Evolutionary conservation across 2,113 vertebrate species (phyloP).

Genomic region (Gobius niger): DNA sequence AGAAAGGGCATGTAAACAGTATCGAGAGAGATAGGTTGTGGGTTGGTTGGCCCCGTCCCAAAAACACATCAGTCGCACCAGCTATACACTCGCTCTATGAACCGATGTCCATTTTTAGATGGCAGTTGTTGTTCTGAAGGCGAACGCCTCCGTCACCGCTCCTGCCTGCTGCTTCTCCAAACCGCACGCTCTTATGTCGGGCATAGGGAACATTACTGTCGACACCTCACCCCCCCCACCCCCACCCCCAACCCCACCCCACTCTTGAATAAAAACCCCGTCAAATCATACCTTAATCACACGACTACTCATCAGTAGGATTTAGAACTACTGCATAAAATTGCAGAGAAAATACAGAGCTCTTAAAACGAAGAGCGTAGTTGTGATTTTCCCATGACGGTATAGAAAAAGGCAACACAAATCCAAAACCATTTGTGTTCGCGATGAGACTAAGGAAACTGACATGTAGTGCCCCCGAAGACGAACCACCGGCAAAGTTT

Average conservation of each 20-base stretch:
- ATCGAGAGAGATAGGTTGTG: too few relatives aligned
- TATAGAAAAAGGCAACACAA: constrained; percentile 45
- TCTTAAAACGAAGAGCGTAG: constrained; percentile 44
- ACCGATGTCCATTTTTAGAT: too few relatives aligned
- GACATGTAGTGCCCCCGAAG: not conserved
- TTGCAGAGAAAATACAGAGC: constrained; percentile 37
- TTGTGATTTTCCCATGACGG: constrained; percentile 13
- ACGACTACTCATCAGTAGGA: not conserved
- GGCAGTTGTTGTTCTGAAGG: too few relatives aligned
- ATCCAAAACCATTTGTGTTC: constrained; percentile 20
- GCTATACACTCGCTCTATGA: too few relatives aligned
- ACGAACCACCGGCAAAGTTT: not conserved
- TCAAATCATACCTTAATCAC: not conserved
- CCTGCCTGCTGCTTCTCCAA: not conserved
- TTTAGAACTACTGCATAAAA: constrained; percentile 45
- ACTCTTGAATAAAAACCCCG: not conserved
- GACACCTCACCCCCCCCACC: not conserved
- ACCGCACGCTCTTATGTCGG: not conserved
- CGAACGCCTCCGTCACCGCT: too few relatives aligned
- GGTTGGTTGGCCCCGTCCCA: too few relatives aligned
- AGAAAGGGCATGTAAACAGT: too few relatives aligned
- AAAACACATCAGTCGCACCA: too few relatives aligned
- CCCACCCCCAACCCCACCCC: not conserved
- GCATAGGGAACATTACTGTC: not conserved
- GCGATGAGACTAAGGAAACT: constrained; percentile 4